Base-by-base conservation (phyloP, 1,140 invertebrate species). In the Linepithema humile region DNA sequence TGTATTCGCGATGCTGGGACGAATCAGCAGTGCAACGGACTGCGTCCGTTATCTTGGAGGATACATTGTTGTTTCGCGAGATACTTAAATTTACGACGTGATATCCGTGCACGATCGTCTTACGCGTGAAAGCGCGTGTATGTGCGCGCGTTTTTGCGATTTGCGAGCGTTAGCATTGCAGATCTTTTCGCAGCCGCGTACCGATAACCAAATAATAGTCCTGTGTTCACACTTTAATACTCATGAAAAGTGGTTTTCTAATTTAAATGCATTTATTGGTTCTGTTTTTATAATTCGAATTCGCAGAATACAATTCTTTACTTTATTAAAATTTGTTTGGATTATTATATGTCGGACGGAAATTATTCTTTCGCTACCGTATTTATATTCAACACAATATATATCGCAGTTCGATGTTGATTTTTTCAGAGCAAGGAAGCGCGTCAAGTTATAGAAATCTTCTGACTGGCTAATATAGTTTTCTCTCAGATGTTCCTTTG, bases 41-140 rank as follows among this genome's bases (percentile, higher is more conserved):
- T 29, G 9, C 23, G 38, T 38, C 12, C 12, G 29, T 29, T 35
- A 43, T 67, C n/a, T 77, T 65, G 26, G 3, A 62, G 40, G 12
- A 23, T 38, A 35, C 59, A 65, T 64, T 12, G 43, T 10, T 3
- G 43, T 50, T n/a, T 78, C 35, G 20, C 35, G 62, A 43, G 23
- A 69, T 65, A 3, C 59, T 43, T 7, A 45, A 75, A 59, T 75
- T 75, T 75, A 75, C 15, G 53, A 20, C 23, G 38, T 12, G 20
- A 7, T 15, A 3, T 45, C 6, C 26, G 26, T 5, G 57, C 35
- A 38, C 23, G 9, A 29, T 59, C 23, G 53, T 73, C 70, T 73
- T n/a, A n/a, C n/a, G n/a, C n/a, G n/a, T n/a, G n/a, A n/a, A n/a
- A n/a, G 53, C 55, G 20, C 15, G 17, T 15, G 32, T 55, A 35